These are phyloP conservation scores for Carassius gibelio DNA, from an alignment of 2,113 vertebrate genomes.

Conservation along the genomic window DNA sequence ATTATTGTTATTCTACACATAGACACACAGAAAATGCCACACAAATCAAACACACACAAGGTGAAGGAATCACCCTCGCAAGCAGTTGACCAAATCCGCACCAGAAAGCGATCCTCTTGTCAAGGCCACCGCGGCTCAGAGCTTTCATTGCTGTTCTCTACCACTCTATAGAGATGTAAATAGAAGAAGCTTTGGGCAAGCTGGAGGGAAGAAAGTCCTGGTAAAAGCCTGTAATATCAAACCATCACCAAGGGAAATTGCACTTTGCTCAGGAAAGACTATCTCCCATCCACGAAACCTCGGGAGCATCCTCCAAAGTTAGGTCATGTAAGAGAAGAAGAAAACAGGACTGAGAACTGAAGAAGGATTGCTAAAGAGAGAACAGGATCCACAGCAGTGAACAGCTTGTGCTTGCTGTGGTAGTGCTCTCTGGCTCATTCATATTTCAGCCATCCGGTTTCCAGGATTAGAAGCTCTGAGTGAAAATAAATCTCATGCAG, in stretches of 20 bases:
- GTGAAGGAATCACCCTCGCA: conserved; percentile 49
- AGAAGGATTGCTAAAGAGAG: conserved; percentile 7
- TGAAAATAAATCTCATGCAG: conserved; percentile 45
- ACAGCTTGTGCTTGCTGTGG: conserved; percentile 34
- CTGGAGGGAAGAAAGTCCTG: conserved; percentile 35
- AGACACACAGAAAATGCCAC: conserved; percentile 12
- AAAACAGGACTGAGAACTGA: conserved; percentile 5
- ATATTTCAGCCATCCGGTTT: conserved; percentile 38
- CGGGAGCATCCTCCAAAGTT: neutral
- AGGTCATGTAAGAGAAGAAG: neutral
- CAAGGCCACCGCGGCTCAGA: conserved; percentile 39
- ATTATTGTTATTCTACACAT: conserved; percentile 58
- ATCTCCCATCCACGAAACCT: conserved; percentile 12
- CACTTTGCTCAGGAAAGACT: conserved; percentile 24
- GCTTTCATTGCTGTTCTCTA: conserved; percentile 8
- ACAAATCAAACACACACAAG: conserved; percentile 21
- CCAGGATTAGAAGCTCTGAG: conserved; percentile 33
- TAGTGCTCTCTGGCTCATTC: conserved; percentile 39
- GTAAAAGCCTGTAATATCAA: conserved; percentile 36
- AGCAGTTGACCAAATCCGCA: conserved; percentile 38
- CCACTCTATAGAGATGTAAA: neutral
- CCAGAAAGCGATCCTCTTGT: conserved; percentile 34
- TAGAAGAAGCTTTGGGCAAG: conserved; percentile 13
- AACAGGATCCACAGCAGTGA: neutral
- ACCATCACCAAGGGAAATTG: conserved; percentile 19